phyloP scores from a whole-genome alignment of 2,888 invertebrate genomes.

The Strigamia transsilvanica region DNA sequence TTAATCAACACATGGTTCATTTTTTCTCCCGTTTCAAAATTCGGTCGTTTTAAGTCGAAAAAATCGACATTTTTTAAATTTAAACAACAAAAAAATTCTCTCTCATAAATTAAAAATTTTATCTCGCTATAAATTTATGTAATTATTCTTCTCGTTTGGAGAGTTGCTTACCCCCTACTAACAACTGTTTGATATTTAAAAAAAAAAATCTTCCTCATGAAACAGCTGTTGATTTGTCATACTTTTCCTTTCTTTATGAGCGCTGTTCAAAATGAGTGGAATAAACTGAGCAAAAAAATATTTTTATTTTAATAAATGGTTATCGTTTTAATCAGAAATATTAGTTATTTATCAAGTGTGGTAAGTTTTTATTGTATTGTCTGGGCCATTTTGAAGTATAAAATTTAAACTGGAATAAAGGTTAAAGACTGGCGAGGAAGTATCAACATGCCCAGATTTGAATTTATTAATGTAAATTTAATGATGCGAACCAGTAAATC shows the following conservation, averaged over 20 bases:
- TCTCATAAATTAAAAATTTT: too few species aligned
- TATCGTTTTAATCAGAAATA: neutral
- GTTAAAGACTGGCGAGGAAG: neutral
- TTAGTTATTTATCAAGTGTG: neutral
- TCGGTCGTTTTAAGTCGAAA: neutral
- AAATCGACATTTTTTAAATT: too few species aligned
- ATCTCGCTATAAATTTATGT: neutral
- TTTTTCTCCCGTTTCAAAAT: neutral
- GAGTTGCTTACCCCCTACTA: conserved; percentile 17
- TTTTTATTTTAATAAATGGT: neutral
- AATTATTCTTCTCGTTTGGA: neutral
- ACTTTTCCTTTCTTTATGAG: neutral
- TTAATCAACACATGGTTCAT: neutral
- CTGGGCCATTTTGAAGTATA: neutral
- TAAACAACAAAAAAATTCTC: too few species aligned
- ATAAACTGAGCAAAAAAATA: neutral
- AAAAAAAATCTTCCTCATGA: neutral
- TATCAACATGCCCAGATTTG: conserved; percentile 1
- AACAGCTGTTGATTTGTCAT: conserved; percentile 20
- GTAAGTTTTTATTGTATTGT: neutral
- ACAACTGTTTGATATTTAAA: conserved; percentile 24
- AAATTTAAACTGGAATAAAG: neutral
- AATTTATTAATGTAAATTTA: neutral
- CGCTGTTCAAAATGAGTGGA: neutral
- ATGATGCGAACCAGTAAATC: too few species aligned